Conservation (phyloP, 2,113 vertebrate species). For the Pimephales promelas region DNA sequence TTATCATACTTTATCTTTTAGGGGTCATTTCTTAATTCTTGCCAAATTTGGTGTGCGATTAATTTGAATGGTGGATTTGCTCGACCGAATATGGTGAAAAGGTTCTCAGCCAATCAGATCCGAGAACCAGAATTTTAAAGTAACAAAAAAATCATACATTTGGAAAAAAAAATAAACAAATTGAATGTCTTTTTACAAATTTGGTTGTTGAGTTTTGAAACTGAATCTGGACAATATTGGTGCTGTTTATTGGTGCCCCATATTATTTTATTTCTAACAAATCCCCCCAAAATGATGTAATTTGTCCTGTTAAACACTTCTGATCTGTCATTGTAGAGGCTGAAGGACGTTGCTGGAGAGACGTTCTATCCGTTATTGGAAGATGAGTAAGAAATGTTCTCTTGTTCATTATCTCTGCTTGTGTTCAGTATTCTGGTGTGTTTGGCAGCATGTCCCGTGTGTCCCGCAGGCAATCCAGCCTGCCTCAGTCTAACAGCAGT, state of each 20-base stretch:
- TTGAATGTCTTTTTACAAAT: background rate
- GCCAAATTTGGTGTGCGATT: too few relatives aligned
- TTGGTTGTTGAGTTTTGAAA: background rate
- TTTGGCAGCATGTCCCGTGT: constrained; percentile 8
- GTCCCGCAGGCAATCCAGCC: constrained; percentile 81
- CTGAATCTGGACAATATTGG: background rate
- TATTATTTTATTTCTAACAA: too few relatives aligned
- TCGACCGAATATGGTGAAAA: too few relatives aligned
- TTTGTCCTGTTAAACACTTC: background rate
- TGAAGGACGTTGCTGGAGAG: constrained; percentile 96
- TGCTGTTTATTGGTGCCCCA: too few relatives aligned
- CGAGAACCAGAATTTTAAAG: background rate
- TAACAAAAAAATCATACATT: background rate
- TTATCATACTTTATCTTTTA: too few relatives aligned
- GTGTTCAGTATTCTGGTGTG: constrained; percentile 1
- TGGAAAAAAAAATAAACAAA: too few relatives aligned
- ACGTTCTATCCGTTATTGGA: constrained; percentile 94
- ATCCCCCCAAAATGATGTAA: background rate
- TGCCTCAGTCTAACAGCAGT: constrained; percentile 93
- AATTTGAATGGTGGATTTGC: too few relatives aligned
- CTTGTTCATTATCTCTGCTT: constrained; percentile 10
- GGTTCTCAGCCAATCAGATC: too few relatives aligned
- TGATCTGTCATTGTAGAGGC: constrained; percentile 75
- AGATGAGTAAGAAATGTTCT: constrained; percentile 86
- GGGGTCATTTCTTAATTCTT: too few relatives aligned